Conservation (phyloP, 2,888 invertebrate genomes). For the Yponomeuta cagnagella region DNA sequence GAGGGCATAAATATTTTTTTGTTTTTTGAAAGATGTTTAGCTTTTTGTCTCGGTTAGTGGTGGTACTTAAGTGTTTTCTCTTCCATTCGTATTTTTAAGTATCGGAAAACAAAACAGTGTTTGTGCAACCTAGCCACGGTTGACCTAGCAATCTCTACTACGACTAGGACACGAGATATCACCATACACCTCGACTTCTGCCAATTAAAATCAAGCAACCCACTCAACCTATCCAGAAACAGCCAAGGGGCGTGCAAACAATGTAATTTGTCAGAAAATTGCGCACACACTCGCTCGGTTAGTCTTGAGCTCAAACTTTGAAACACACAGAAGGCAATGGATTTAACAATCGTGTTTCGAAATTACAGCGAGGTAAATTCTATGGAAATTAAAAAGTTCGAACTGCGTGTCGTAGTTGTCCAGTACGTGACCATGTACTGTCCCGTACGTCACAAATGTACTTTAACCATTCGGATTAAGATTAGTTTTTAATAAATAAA, state of each 20-base stretch:
- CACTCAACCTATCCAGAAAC: not conserved
- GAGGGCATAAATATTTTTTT: not conserved
- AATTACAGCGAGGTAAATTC: too few relatives aligned
- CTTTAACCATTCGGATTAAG: too few relatives aligned
- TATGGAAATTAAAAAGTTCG: too few relatives aligned
- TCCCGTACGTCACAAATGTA: too few relatives aligned
- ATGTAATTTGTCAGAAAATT: constrained; percentile 13
- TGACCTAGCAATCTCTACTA: too few relatives aligned
- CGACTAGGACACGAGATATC: not conserved
- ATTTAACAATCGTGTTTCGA: not conserved
- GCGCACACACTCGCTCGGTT: constrained; percentile 10
- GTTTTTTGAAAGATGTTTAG: not conserved
- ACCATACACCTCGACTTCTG: not conserved
- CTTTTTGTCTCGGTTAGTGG: not conserved
- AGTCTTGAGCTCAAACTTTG: not conserved
- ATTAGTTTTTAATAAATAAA: too few relatives aligned
- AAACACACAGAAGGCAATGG: not conserved
- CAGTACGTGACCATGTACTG: too few relatives aligned
- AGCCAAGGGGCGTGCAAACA: constrained; percentile 4
- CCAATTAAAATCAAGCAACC: not conserved
- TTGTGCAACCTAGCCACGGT: too few relatives aligned
- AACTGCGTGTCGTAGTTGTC: too few relatives aligned
- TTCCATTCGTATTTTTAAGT: too few relatives aligned
- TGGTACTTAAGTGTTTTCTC: too few relatives aligned
- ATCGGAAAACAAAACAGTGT: too few relatives aligned